Base-by-base conservation (phyloP, 2,797 vertebrate species). In the Loris lydekkerianus region DNA sequence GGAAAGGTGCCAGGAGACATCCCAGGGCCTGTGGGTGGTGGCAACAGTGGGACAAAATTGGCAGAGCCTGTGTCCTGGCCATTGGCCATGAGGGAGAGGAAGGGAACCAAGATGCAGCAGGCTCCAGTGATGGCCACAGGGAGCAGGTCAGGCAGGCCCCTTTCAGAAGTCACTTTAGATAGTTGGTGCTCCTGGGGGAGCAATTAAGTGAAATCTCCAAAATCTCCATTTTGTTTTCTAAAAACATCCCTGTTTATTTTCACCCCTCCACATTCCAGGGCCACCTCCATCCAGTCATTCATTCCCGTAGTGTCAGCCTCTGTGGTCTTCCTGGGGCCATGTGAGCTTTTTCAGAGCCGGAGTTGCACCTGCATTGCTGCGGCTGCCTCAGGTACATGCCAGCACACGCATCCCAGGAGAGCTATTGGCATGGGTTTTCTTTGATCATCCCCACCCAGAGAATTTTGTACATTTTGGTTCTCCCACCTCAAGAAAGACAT, bases 401-500 rank as follows among this genome's bases (percentile, higher is more conserved):
- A 0, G 37, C 49, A 67, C 58, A 46, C 0, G 10, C 75, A 0
- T 11, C 76, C 4, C 6, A 13, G 63, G 49, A 29, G 73, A 29
- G 63, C 13, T 76, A 81, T 53, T 61, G 86, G 56, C 49, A 0
- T 0, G 4, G 40, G 23, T 21, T 85, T 14, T 61, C 78, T 91
- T 73, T 86, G 91, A 78, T 94, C 72, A 69, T 61, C 81, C 31
- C 76, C 63, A 21, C 92, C 93, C 49, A 10, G 40, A 76, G 80
- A 63, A 58, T 27, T 72, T 9, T 27, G 80, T n/a, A 31, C 40
- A 0, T 86, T 61, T 86, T 6, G 11, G 76, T 76, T 85, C 37
- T 84, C 86, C 72, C 73, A 49, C 86, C 87, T 83, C 70, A 17
- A 87, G 86, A 67, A 86, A 82, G 97, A 95, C 21, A 18, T 20